Conservation (phyloP, 2,797 vertebrate species). For the Notoglanidium macrostoma region DNA sequence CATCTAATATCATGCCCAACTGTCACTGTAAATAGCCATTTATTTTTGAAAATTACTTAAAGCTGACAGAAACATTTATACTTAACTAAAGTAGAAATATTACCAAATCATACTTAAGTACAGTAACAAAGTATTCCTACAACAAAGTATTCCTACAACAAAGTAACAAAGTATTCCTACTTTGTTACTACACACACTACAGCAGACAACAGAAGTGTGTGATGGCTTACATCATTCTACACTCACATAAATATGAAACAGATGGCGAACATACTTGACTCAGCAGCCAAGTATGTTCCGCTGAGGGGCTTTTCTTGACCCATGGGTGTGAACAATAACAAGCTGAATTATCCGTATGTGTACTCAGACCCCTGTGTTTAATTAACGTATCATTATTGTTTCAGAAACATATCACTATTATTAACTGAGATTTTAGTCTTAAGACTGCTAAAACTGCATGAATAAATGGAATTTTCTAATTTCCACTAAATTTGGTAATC, state of each 20-base stretch:
- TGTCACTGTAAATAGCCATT: background rate
- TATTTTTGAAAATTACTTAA: background rate
- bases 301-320: constrained; percentile 43
- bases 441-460: background rate
- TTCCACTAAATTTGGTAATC: background rate
- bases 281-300: constrained; percentile 41
- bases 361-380: constrained; percentile 21
- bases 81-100: background rate
- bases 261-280: constrained; percentile 39
- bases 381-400: background rate
- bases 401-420: background rate
- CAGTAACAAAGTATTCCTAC: constrained; percentile 20
- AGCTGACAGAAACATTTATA: background rate
- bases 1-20: background rate
- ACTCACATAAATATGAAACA: constrained; percentile 50
- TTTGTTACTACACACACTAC: background rate
- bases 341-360: constrained; percentile 32
- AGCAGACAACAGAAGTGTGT: constrained; percentile 32
- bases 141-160: too few relatives aligned
- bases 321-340: constrained; percentile 48
- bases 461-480: background rate
- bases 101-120: background rate
- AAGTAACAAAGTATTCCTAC: constrained; percentile 18
- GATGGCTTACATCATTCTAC: constrained; percentile 28
- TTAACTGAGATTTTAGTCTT: background rate